phyloP scores from a whole-genome alignment of 2,888 invertebrate genomes.

The Periphyllus acericola region DNA sequence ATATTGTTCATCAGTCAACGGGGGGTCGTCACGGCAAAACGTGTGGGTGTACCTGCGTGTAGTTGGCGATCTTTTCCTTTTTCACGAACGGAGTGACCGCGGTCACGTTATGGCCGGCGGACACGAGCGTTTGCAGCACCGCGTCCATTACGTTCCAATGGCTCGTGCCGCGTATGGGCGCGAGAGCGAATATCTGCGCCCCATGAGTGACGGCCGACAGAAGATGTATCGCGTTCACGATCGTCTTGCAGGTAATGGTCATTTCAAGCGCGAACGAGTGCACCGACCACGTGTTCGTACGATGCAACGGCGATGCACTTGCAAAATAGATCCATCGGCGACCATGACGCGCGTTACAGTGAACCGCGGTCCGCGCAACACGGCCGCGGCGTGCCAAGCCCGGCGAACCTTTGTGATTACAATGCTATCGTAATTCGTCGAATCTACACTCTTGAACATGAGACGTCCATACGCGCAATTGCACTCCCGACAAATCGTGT shows the following conservation, averaged over 20 bases:
- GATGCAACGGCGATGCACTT: too few species aligned
- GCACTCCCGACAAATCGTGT: too few species aligned
- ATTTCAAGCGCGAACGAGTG: neutral
- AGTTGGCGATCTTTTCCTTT: conserved; percentile 35
- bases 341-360: too few species aligned
- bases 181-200: conserved; percentile 31
- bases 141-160: conserved; percentile 65
- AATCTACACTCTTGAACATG: too few species aligned
- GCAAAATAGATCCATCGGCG: too few species aligned
- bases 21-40: too few species aligned
- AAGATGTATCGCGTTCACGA: neutral
- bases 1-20: neutral
- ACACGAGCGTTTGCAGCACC: conserved; percentile 64
- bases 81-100: conserved; percentile 64
- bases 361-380: too few species aligned
- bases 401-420: too few species aligned
- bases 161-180: conserved; percentile 63
- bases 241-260: neutral
- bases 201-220: neutral
- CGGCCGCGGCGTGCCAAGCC: too few species aligned
- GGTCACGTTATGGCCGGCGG: conserved; percentile 65
- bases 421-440: too few species aligned
- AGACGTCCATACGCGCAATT: too few species aligned
- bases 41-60: neutral
- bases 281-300: too few species aligned